These are phyloP conservation scores for Pteronotus mesoamericanus DNA, from an alignment of 2,797 vertebrate genomes.

Conservation along the genomic window DNA sequence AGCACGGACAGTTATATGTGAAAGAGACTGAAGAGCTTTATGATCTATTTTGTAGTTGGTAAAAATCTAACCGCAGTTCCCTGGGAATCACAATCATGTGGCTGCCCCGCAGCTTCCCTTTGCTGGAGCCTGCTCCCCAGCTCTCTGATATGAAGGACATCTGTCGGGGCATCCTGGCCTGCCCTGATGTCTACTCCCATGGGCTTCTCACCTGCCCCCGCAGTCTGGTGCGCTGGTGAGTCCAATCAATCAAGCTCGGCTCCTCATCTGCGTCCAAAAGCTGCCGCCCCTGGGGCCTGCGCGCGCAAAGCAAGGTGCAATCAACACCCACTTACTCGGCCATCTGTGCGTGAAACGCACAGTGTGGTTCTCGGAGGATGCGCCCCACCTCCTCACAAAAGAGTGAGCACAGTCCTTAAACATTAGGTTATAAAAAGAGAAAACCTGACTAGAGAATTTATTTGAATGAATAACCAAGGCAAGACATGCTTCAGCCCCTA, in stretches of 20 bases:
- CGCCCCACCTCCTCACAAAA: background rate
- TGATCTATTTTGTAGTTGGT: background rate
- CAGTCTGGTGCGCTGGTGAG: constrained; percentile 16
- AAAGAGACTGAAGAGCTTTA: background rate
- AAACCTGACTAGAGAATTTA: background rate
- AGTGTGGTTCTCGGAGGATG: background rate
- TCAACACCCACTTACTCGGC: constrained; percentile 13
- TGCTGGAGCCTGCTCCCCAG: background rate
- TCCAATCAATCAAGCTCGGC: constrained; percentile 28
- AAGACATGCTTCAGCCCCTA: background rate
- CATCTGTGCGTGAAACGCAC: constrained; percentile 54
- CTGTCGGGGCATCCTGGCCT: constrained; percentile 27
- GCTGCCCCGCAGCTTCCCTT: background rate
- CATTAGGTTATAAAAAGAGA: background rate
- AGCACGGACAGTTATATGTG: background rate
- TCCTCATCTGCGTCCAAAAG: background rate
- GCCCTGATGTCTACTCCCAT: constrained; percentile 16
- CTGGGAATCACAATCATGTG: background rate
- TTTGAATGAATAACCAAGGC: background rate
- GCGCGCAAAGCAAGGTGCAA: background rate
- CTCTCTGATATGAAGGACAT: constrained; percentile 17
- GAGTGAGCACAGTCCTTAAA: background rate
- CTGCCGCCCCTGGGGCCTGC: background rate
- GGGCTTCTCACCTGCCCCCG: background rate
- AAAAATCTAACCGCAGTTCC: constrained; percentile 36